Evolutionary conservation across 2,797 vertebrate species (phyloP).

Genomic region (Galagoides demidoff): DNA sequence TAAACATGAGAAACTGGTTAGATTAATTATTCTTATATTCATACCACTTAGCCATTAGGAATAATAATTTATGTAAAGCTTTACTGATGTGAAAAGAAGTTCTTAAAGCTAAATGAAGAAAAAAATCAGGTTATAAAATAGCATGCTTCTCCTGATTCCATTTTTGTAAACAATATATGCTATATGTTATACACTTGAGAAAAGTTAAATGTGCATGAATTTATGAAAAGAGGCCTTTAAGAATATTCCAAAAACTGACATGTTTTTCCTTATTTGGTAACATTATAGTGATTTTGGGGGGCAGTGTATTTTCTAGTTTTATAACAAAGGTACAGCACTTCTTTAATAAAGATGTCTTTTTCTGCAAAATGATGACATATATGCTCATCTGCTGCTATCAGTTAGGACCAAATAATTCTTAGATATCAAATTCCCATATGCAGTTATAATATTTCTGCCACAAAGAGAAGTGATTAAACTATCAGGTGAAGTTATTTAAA

Average conservation of each 20-base stretch:
- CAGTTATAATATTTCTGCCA: slow-evolving; percentile 26
- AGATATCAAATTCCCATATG: neutral
- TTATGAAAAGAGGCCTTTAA: slow-evolving; percentile 4
- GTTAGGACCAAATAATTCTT: neutral
- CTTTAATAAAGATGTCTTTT: neutral
- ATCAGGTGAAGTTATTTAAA: neutral
- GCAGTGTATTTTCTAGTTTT: slow-evolving; percentile 10
- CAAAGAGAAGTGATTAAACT: neutral
- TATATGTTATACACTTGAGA: neutral
- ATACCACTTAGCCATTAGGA: neutral
- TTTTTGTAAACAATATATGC: slow-evolving; percentile 5
- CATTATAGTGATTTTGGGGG: neutral
- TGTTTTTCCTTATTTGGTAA: neutral
- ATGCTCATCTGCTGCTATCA: neutral
- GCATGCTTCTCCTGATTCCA: neutral
- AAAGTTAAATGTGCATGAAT: neutral
- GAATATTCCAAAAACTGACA: neutral
- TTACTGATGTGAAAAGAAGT: slow-evolving; percentile 16
- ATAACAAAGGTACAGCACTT: neutral
- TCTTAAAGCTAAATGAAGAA: slow-evolving; percentile 9
- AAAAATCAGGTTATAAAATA: neutral
- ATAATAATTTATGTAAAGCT: slow-evolving; percentile 8
- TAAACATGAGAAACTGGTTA: neutral
- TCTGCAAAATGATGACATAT: neutral
- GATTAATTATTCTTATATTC: neutral